Conservation (phyloP, 2,888 invertebrate species). For the Netelia inedita region DNA sequence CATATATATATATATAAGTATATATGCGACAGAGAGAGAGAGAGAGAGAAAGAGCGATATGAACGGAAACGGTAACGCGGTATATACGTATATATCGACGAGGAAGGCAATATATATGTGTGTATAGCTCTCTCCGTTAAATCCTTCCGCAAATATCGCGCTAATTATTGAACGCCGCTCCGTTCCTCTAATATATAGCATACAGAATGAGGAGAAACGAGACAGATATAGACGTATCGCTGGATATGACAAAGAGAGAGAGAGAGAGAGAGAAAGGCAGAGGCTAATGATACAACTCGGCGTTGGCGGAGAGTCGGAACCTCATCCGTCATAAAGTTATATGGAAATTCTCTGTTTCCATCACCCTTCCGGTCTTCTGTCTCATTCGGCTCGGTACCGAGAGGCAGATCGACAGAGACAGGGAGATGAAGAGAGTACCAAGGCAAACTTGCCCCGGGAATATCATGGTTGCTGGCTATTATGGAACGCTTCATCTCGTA, state of each 20-base stretch:
- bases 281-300: constrained; percentile 66
- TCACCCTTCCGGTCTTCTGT: constrained; percentile 65
- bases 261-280: constrained; percentile 35
- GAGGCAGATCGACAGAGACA: constrained; percentile 1
- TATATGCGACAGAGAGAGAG: neutral
- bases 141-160: constrained; percentile 66
- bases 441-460: constrained; percentile 46
- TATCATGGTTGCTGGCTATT: constrained; percentile 49
- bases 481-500: constrained; percentile 12
- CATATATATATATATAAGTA: neutral
- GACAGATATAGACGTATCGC: constrained; percentile 36
- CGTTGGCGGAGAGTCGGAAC: constrained; percentile 63
- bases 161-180: constrained; percentile 66
- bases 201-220: constrained; percentile 51
- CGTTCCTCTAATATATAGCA: constrained; percentile 47
- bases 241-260: constrained; percentile 6
- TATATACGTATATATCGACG: constrained; percentile 1
- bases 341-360: constrained; percentile 64
- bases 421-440: constrained; percentile 3
- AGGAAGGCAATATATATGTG: constrained; percentile 33
- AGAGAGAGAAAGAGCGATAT: neutral
- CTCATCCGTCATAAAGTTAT: constrained; percentile 70
- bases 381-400: constrained; percentile 46
- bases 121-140: constrained; percentile 48
- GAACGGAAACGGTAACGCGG: neutral